Evolutionary conservation across 1,140 invertebrate species (phyloP), one percentile per base, ranked within the genome.

Genomic region (Cataglyphis hispanica): DNA sequence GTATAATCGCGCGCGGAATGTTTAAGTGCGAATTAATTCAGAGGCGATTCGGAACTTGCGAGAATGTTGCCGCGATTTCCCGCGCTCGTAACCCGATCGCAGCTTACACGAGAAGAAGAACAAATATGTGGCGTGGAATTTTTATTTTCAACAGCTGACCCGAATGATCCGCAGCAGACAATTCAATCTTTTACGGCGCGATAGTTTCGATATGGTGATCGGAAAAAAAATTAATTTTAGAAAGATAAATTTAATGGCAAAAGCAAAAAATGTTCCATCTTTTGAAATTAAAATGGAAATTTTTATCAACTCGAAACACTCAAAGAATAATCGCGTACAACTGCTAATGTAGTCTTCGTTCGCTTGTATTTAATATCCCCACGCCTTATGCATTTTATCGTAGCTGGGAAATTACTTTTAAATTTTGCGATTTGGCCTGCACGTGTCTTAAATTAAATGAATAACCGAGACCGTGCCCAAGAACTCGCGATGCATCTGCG

Each of bases 401-500:
- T 10, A 8, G 63, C 43, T 10, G 13, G 67, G 53, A 74, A 61
- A 27, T 83, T 83, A 83, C 53, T 60, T n/a, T 74, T 43, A 60
- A 61, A 83, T 83, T 72, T 19, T 16, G 22, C n/a, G 76, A 80
- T n/a, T 69, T 31, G 37, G 67, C 37, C 43, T 72, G 53, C 43
- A 60, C 53, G 37, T 46, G 78, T 60, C 78, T 83, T 60, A 74
- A 83, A 83, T 83, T 66, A 83, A 83, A 83, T 60, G 50, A 72
- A 72, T 22, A 58, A 22, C 19, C 25, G 40, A 31, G 37, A n/a
- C 40, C 16, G 37, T 46, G 78, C 53, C 13, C 19, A n/a, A 34
- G 53, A 46, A 64, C 53, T 81, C 34, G 53, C 53, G 78, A 72
- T 81, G 78, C 67, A 83, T 83, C 78, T 83, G 78, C 67, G 67